phyloP scores from a whole-genome alignment of 1,140 invertebrate species.

The Atta texana region DNA sequence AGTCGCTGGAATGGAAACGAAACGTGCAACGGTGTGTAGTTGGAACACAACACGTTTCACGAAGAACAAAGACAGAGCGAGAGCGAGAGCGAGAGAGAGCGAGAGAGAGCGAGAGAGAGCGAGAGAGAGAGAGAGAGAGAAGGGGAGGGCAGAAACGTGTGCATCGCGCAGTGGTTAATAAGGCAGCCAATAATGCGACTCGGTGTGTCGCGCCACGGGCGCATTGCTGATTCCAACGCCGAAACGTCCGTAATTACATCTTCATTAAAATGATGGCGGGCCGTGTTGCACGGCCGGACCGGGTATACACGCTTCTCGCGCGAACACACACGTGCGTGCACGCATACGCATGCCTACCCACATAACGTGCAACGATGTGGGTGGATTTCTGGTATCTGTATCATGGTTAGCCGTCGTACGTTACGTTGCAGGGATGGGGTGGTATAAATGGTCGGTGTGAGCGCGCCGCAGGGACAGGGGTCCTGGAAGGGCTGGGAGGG shows the following conservation, averaged over 20 bases:
- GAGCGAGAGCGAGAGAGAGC: neutral
- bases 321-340: conserved; percentile 35
- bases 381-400: conserved; percentile 79
- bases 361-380: conserved; percentile 66
- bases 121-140: neutral
- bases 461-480: conserved; percentile 65
- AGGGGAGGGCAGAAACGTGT: neutral
- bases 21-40: conserved; percentile 8
- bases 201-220: conserved; percentile 73
- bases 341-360: conserved; percentile 33
- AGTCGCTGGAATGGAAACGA: conserved; percentile 3
- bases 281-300: conserved; percentile 73
- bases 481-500: conserved; percentile 57
- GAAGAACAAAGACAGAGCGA: neutral
- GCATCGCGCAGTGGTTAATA: conserved; percentile 74
- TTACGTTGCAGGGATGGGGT: conserved; percentile 60
- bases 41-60: conserved; percentile 34
- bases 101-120: too few relatives aligned
- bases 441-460: conserved; percentile 77
- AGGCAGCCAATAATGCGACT: conserved; percentile 81
- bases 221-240: conserved; percentile 80
- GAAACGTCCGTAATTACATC: conserved; percentile 85
- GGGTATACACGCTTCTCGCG: conserved; percentile 55
- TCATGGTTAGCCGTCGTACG: conserved; percentile 83
- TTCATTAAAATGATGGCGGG: conserved; percentile 84